Evolutionary conservation across 2,113 vertebrate genomes (phyloP), one percentile per base, ranked within the genome.

Genomic region (Caranx ignobilis): DNA sequence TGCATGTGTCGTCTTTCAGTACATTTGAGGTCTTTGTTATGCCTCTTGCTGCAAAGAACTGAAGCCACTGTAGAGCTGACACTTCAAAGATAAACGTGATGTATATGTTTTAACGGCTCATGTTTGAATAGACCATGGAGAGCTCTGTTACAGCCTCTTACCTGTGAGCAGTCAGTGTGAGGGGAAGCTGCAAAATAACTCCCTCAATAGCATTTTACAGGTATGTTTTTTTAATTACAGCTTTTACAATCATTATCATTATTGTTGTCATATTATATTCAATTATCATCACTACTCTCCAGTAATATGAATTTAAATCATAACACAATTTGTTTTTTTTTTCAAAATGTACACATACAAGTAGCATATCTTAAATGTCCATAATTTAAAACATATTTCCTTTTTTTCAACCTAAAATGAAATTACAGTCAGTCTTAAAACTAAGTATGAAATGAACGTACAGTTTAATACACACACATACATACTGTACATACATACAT

Each of bases 391-490:
- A 93, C 82, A 88, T 91, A 93, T 94, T 94, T 94, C 85, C 83
- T 93, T 92, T 93, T 92, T 92, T 92, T 92, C 87, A 92, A 92
- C 88, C 91, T 90, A 67, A 95, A 95, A 94, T 93, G 70, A 94
- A 95, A 93, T 91, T 88, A 93, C 92, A 93, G 88, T 91, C 89
- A 92, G 88, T 91, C 88, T 91, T 90, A 71, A 88, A 94, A 94
- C 94, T 90, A 94, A 91, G 91, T 95, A 95, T 94, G 94, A 95
- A 95, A 95, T 95, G 87, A 95, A 94, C 91, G 79, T 93, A 94
- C 92, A 77, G 81, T 94, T 94, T 92, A 93, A 94, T 92, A 95
- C 91, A 91, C 91, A 94, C 92, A 92, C 83, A 89, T 79, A 93
- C 88, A 84, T 81, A 82, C 77, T 79, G 45, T 80, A 91, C 87